Evolutionary conservation across 1,140 invertebrate species (phyloP), one percentile per base, ranked within the genome.

Genomic region (Drosophila seguyi): DNA sequence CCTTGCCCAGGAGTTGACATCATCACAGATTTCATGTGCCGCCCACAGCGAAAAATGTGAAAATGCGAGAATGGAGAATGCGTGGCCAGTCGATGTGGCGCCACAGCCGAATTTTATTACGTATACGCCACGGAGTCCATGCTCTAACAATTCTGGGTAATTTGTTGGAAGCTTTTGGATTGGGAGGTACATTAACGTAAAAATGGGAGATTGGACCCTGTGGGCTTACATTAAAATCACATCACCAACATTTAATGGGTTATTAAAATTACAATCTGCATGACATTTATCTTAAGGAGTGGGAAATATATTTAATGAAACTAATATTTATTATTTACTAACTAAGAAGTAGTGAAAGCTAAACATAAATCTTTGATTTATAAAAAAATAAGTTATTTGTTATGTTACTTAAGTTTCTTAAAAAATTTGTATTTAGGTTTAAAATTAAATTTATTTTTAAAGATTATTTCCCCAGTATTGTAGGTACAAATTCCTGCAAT

Each of bases 21-120:
- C 83, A 87, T 88, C 83, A 47, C 0, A 47, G 38, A 27, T 29
- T 60, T 62, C 25, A 78, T 72, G 59, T 65, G 36, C 68, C 56
- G 47, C 77, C 52, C 59, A 18, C 56, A 38, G 52, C 20, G 52
- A 38, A 38, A 38, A 38, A 29, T 61, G 47, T 18, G 13, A 31
- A 41, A 55, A 69, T 60, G 52, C 36, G 41, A 47, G 39, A 38
- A 22, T 31, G 63, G 67, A 47, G 63, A 50, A 44, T 48, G 55
- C 73, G 62, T 68, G 62, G 73, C 45, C 66, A 86, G 83, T 87
- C 83, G 25, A 38, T n/a, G 52, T 38, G 84, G 75, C 83, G 83
- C 84, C 83, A 29, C 42, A 50, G 42, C 31, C 50, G 42, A 44
- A 38, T 78, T 88, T 83, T 79, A 87, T 88, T 88, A 62, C 56